Percentiles rank a stretch among this genome's conserved stretches.
These are phyloP conservation scores for Tylochromis polylepis DNA, from an alignment of 2,113 vertebrate species.

Conservation along the genomic window DNA sequence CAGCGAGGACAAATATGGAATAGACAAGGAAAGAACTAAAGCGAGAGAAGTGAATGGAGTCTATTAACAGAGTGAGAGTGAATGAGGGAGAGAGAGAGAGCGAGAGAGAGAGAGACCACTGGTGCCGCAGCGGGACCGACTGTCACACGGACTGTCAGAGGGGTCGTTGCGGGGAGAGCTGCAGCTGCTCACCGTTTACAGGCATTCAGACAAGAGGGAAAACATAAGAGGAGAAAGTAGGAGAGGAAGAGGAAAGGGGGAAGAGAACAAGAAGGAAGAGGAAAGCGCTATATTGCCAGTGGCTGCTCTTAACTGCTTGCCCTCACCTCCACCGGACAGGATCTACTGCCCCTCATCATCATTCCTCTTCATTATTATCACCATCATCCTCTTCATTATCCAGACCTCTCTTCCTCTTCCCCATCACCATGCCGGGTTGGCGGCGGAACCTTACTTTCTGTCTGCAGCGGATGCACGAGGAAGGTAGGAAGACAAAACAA, in stretches of 20 bases:
- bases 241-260: background rate
- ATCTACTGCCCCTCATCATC: constrained; percentile 19
- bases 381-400: background rate
- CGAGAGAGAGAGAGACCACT: background rate
- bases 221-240: background rate
- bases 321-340: constrained; percentile 33
- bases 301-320: background rate
- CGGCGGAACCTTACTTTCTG: constrained; percentile 68
- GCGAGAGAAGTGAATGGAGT: constrained; percentile 6
- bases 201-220: background rate
- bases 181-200: constrained; percentile 10
- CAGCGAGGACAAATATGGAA: background rate
- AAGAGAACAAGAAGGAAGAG: background rate
- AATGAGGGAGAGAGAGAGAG: background rate
- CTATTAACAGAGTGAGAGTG: background rate
- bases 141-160: constrained; percentile 52
- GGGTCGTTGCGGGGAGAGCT: constrained; percentile 39
- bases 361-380: constrained; percentile 8
- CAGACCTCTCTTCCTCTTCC: constrained; percentile 5
- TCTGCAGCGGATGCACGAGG: constrained; percentile 66
- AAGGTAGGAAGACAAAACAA: constrained; percentile 55
- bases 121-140: constrained; percentile 63
- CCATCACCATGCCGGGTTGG: constrained; percentile 63
- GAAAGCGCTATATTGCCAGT: background rate
- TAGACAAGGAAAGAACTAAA: background rate